Conservation (phyloP, 2,113 vertebrate genomes). For the Turnix velox region DNA sequence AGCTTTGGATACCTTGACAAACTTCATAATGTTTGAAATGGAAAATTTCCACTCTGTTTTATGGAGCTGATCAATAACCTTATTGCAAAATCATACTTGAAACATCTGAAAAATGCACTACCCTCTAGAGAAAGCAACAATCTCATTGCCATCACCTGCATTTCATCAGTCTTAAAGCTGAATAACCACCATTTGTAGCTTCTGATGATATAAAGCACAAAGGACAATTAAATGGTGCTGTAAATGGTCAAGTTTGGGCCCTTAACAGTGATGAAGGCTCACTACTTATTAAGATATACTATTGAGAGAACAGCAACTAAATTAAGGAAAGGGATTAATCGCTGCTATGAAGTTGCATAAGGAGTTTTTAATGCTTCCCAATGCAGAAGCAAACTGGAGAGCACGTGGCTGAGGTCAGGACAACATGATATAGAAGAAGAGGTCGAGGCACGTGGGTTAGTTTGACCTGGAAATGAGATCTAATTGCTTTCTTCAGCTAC, state of each 20-base stretch:
- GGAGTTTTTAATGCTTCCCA: background rate
- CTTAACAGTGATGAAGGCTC: background rate
- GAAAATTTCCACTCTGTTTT: constrained; percentile 24
- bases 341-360: background rate
- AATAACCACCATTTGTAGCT: background rate
- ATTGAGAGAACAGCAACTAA: background rate
- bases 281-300: background rate
- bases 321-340: background rate
- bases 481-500: background rate
- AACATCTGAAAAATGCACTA: background rate
- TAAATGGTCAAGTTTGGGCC: background rate
- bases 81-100: background rate
- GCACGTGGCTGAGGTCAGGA: background rate
- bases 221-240: background rate
- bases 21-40: background rate
- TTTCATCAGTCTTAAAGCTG: background rate
- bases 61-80: background rate
- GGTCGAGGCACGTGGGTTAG: background rate
- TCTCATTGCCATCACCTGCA: background rate
- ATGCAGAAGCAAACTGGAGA: background rate
- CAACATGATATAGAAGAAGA: background rate
- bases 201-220: background rate
- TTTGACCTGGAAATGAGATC: background rate
- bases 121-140: background rate
- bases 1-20: background rate